Evolutionary conservation across 2,797 vertebrate species (phyloP).

Genomic region (Gallinago stenura): DNA sequence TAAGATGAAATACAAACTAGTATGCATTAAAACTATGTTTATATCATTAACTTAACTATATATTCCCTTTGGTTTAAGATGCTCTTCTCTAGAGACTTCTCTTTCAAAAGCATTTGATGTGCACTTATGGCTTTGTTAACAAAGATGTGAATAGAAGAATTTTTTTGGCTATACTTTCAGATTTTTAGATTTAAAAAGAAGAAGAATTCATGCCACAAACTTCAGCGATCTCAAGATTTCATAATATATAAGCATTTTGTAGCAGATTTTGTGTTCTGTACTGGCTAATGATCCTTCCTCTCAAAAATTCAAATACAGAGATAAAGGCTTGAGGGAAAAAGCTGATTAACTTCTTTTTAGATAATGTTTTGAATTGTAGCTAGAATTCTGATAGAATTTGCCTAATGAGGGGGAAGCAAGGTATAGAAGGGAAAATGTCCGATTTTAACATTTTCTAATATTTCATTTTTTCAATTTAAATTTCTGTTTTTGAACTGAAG

Average conservation of each 20-base stretch:
- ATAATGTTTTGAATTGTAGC: not conserved
- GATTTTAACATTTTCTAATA: not conserved
- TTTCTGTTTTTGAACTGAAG: not conserved
- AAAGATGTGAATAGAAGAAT: not conserved
- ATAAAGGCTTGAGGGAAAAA: not conserved
- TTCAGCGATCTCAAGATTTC: not conserved
- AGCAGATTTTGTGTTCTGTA: fast-evolving
- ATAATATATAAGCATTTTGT: not conserved
- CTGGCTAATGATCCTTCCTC: not conserved
- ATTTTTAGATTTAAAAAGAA: not conserved
- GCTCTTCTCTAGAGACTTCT: not conserved
- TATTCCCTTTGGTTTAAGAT: not conserved
- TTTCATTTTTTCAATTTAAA: not conserved
- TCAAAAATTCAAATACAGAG: not conserved
- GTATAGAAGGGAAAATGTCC: not conserved
- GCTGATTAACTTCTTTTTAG: not conserved
- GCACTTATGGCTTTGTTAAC: not conserved
- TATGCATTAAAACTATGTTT: not conserved
- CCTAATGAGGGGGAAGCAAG: fast-evolving
- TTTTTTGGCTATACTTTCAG: not conserved
- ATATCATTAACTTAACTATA: not conserved
- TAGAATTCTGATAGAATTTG: not conserved
- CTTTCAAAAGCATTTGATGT: not conserved
- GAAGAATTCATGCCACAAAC: not conserved
- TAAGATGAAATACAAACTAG: not conserved